Percentiles rank a stretch among this genome's conserved stretches.
phyloP scores from a whole-genome alignment of 2,888 invertebrate genomes.

The Drosophila stalkeri region DNA sequence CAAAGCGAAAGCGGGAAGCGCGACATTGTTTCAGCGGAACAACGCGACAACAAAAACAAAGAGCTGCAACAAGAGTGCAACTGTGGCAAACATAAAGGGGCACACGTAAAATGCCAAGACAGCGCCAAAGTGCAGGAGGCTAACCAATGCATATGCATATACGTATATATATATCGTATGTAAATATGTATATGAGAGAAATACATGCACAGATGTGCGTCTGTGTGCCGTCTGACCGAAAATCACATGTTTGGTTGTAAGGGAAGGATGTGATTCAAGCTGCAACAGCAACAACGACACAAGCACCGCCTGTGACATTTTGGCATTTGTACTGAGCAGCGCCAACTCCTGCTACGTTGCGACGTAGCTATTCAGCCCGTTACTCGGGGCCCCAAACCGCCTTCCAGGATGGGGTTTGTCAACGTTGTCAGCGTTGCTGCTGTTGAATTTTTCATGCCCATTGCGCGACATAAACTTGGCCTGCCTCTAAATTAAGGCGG shows the following conservation, averaged over 20 bases:
- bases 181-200: background rate
- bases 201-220: slow-evolving; percentile 27
- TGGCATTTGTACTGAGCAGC: slow-evolving; percentile 49
- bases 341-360: slow-evolving; percentile 16
- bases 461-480: slow-evolving; percentile 74
- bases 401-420: slow-evolving; percentile 31
- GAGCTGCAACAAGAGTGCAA: slow-evolving; percentile 39
- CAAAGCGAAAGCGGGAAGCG: slow-evolving; percentile 36
- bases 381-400: background rate
- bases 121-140: slow-evolving; percentile 67
- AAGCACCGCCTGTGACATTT: slow-evolving; percentile 59
- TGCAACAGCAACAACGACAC: slow-evolving; percentile 55
- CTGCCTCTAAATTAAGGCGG: slow-evolving; percentile 70
- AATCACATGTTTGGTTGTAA: slow-evolving; percentile 83
- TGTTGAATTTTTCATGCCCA: slow-evolving; percentile 77
- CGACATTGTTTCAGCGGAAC: slow-evolving; percentile 69
- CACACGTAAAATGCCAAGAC: slow-evolving; percentile 74
- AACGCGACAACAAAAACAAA: slow-evolving; percentile 49
- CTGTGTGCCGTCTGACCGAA: slow-evolving; percentile 69
- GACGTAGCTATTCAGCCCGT: background rate
- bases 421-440: slow-evolving; percentile 60
- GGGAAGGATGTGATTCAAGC: slow-evolving; percentile 84
- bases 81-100: slow-evolving; percentile 48
- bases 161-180: background rate
- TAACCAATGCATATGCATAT: slow-evolving; percentile 22